Evolutionary conservation across 2,113 vertebrate species (phyloP).

Genomic region (Oreochromis aureus): DNA sequence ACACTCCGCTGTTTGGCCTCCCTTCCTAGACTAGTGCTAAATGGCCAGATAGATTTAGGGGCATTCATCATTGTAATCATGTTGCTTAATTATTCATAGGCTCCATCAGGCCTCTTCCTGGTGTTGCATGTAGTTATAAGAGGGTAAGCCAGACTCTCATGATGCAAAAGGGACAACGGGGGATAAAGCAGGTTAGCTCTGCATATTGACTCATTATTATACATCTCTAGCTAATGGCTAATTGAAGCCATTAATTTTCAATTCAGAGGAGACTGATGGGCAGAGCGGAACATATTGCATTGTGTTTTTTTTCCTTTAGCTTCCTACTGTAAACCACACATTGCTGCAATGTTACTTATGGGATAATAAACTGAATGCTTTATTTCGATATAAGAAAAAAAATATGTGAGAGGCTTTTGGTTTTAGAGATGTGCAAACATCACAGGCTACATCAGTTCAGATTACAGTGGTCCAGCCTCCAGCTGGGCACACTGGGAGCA

Average conservation of each 20-base stretch:
- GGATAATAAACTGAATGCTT: neutral
- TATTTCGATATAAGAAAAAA: neutral
- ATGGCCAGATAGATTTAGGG: conserved; percentile 60
- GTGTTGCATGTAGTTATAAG: conserved; percentile 68
- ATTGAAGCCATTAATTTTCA: conserved; percentile 53
- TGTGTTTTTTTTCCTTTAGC: neutral
- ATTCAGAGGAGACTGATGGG: conserved; percentile 34
- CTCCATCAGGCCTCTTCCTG: conserved; percentile 65
- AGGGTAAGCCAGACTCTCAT: conserved; percentile 24
- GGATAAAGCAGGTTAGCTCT: conserved; percentile 40
- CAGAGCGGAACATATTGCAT: conserved; percentile 14
- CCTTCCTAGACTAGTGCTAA: conserved; percentile 46
- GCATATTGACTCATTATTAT: conserved; percentile 42
- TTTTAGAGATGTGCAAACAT: conserved; percentile 20
- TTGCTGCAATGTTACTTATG: neutral
- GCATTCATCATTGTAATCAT: conserved; percentile 74
- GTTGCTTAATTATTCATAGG: conserved; percentile 72
- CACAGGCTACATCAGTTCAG: conserved; percentile 45
- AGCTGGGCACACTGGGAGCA: conserved; percentile 69
- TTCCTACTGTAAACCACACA: neutral
- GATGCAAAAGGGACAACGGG: conserved; percentile 47
- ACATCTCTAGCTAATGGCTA: conserved; percentile 49
- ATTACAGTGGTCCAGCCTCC: conserved; percentile 55
- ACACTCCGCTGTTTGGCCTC: conserved; percentile 34
- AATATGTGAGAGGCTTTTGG: neutral